Evolutionary conservation across 2,888 invertebrate genomes (phyloP).

Genomic region (Cylindroiulus punctatus): DNA sequence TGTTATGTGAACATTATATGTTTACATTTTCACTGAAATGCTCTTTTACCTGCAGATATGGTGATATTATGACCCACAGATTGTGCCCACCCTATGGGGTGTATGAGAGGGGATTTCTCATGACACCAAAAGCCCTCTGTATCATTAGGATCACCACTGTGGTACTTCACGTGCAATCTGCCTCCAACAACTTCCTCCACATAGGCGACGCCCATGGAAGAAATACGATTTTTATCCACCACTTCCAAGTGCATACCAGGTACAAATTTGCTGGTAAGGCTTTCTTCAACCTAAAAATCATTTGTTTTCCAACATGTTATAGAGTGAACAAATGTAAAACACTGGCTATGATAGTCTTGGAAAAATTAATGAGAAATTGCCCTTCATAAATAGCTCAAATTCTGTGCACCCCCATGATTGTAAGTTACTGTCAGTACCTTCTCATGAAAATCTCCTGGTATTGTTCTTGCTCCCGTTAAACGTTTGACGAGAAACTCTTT

Average conservation of each 20-base stretch:
- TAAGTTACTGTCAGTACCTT: constrained; percentile 71
- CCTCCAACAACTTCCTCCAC: constrained; percentile 92
- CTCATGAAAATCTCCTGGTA: constrained; percentile 90
- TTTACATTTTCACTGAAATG: neutral
- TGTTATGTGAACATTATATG: too few species aligned
- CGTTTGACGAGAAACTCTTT: constrained; percentile 92
- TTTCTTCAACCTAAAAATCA: constrained; percentile 63
- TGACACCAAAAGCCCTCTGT: constrained; percentile 96
- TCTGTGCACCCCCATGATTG: neutral
- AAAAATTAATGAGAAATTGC: neutral
- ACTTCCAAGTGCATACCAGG: constrained; percentile 89
- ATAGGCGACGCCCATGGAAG: constrained; percentile 86
- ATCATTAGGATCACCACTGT: constrained; percentile 77
- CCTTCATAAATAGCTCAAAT: neutral
- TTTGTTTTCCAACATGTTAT: too few species aligned
- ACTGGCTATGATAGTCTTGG: neutral
- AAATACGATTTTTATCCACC: constrained; percentile 94
- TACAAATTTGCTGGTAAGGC: constrained; percentile 66
- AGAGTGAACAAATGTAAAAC: too few species aligned
- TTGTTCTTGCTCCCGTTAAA: constrained; percentile 91
- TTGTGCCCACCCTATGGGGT: constrained; percentile 96
- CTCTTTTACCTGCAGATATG: constrained; percentile 74
- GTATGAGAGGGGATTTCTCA: constrained; percentile 91
- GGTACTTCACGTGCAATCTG: constrained; percentile 89
- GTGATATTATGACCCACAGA: constrained; percentile 87